Evolutionary conservation across 1,140 invertebrate genomes (phyloP).

Genomic region (Orius insidiosus): DNA sequence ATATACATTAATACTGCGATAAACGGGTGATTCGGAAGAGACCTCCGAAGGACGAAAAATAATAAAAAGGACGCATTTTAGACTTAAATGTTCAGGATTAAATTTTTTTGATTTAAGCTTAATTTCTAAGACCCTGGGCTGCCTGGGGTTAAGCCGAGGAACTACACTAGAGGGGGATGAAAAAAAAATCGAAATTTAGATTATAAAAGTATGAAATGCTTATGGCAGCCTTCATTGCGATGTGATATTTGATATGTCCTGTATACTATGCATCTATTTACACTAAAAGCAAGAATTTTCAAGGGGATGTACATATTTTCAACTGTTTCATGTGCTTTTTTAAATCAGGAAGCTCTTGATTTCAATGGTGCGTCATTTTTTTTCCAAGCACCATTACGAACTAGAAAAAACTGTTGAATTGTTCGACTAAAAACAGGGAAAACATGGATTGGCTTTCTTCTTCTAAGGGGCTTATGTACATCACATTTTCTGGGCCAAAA

Average conservation of each 20-base stretch:
- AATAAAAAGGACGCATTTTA: background rate
- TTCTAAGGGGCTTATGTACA: background rate
- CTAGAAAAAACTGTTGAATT: constrained; percentile 9
- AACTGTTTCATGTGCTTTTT: constrained; percentile 5
- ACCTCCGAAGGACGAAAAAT: background rate
- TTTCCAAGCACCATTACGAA: constrained; percentile 12
- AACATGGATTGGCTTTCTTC: background rate
- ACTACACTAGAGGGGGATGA: background rate
- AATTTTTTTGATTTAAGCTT: background rate
- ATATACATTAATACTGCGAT: too few species aligned
- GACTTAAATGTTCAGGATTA: background rate
- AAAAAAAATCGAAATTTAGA: background rate
- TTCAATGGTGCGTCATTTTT: constrained; percentile 13
- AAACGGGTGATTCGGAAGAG: too few species aligned
- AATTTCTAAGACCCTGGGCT: too few species aligned
- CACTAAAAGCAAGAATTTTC: background rate
- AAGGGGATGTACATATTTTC: background rate
- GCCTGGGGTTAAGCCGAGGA: background rate
- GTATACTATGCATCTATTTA: background rate
- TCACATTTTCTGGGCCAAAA: background rate
- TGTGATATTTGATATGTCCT: too few species aligned
- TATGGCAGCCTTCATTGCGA: too few species aligned
- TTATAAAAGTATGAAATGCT: background rate
- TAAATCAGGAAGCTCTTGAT: constrained; percentile 15
- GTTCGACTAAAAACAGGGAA: background rate